Evolutionary conservation across 2,113 vertebrate species (phyloP).

Genomic region (Dipodomys ordii): DNA sequence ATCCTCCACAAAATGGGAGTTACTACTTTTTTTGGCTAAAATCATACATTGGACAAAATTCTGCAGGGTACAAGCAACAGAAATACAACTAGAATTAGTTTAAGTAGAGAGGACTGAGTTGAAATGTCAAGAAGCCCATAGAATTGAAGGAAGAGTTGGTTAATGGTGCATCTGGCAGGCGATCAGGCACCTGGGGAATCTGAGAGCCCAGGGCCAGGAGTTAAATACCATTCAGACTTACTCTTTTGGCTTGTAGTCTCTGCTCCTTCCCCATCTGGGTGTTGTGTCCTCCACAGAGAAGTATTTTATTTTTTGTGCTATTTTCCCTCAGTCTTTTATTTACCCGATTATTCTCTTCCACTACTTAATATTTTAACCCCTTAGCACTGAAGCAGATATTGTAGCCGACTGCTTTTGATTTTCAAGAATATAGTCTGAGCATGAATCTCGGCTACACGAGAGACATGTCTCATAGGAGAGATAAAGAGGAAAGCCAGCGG

Average conservation of each 20-base stretch:
- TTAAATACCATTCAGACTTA: neutral
- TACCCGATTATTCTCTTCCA: neutral
- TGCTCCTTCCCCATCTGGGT: neutral
- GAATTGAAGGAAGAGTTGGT: neutral
- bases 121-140: neutral
- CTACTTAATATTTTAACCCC: neutral
- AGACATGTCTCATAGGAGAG: neutral
- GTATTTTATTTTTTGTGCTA: neutral
- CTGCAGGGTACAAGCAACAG: neutral
- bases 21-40: neutral
- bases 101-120: neutral
- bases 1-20: conserved; percentile 16
- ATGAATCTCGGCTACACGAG: neutral
- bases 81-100: neutral
- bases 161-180: neutral
- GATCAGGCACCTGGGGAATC: neutral
- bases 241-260: neutral
- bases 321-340: neutral
- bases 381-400: neutral
- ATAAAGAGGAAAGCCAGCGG: neutral
- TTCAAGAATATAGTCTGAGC: neutral
- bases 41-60: neutral
- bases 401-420: neutral
- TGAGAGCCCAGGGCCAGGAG: neutral
- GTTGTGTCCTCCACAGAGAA: neutral